Evolutionary conservation across 2,888 invertebrate genomes (phyloP), one percentile per base, ranked within the genome.

Genomic region (Tetranychus piercei): DNA sequence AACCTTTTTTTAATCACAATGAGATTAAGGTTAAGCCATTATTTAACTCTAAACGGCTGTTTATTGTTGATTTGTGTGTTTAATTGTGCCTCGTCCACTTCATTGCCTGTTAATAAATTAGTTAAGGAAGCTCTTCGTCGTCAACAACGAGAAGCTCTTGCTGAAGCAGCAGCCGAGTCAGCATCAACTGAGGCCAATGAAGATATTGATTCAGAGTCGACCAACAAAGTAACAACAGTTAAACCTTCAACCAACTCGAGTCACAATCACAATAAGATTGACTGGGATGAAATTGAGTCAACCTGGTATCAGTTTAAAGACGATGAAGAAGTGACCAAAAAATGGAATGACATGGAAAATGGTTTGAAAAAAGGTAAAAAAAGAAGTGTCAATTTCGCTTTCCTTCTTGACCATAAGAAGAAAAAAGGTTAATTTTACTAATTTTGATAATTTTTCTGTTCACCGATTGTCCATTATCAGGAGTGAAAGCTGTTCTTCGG

Each of bases 291-390:
- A 72, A 67, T 76, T 22, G 76, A 76, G 44, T 23, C 44, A 66
- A 76, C 43, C 18, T 76, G 73, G 70, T 23, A 76, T 34, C 45
- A 75, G 66, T 66, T 45, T 20, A 45, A 73, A 18, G 23, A 22
- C 23, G 76, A 76, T 23, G 76, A 76, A 15, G 75, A 76, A 71
- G 76, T 76, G 11, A 34, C 44, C 23, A n/a, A 74, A 66, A 75
- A 76, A 20, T 76, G 76, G 76, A 20, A 72, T 34, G 73, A 75
- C 71, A 76, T 76, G 74, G 75, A 76, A 65, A 20, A 55, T 66
- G 73, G 70, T 34, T 22, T 76, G n/a, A 76, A 76, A 73, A 70
- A 69, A 73, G 76, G 76, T 76, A 23, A 69, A 7, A 34, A 34
- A 34, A n/a, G n/a, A 34, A 34, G 34, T 34, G 34, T 34, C 34